Evolutionary conservation across 2,888 invertebrate genomes (phyloP).

Genomic region (Malachius bipustulatus): DNA sequence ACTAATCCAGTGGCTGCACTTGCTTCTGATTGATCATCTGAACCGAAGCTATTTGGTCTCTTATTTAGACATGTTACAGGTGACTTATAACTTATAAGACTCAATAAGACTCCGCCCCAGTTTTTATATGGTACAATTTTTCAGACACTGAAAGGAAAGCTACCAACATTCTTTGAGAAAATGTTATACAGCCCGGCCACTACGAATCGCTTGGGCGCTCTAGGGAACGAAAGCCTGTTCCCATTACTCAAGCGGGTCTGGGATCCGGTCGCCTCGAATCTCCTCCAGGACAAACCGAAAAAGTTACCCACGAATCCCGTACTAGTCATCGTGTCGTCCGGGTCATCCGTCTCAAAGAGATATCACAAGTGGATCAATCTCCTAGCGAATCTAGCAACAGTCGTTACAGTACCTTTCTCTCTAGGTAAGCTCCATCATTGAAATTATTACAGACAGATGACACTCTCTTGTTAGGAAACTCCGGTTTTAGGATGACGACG

Average conservation of each 20-base stretch:
- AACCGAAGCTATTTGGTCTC: slow-evolving; percentile 53
- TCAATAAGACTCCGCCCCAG: slow-evolving; percentile 1
- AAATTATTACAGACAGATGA: no score
- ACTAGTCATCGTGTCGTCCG: slow-evolving; percentile 50
- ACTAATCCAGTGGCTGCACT: slow-evolving; percentile 67
- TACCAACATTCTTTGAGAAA: slow-evolving; percentile 61
- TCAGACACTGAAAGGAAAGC: slow-evolving; percentile 49
- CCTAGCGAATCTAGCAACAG: slow-evolving; percentile 54
- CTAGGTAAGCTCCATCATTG: slow-evolving; percentile 34
- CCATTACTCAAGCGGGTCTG: slow-evolving; percentile 56
- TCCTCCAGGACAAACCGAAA: slow-evolving; percentile 51
- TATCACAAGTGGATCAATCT: slow-evolving; percentile 59
- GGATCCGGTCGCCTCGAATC: slow-evolving; percentile 54
- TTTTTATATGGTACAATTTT: slow-evolving; percentile 13
- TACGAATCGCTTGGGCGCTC: slow-evolving; percentile 37
- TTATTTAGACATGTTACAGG: slow-evolving; percentile 69
- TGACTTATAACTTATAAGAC: slow-evolving; percentile 22
- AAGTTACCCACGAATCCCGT: slow-evolving; percentile 60
- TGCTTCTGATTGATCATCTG: slow-evolving; percentile 54
- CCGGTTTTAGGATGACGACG: slow-evolving; percentile 37
- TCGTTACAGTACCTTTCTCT: slow-evolving; percentile 49
- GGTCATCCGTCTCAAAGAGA: slow-evolving; percentile 42
- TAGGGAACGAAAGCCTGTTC: slow-evolving; percentile 51
- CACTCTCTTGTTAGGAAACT: slow-evolving; percentile 8
- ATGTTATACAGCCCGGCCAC: slow-evolving; percentile 49